These are phyloP conservation scores for Rhopalosiphum padi DNA, from an alignment of 1,140 invertebrate genomes.

Conservation along the genomic window DNA sequence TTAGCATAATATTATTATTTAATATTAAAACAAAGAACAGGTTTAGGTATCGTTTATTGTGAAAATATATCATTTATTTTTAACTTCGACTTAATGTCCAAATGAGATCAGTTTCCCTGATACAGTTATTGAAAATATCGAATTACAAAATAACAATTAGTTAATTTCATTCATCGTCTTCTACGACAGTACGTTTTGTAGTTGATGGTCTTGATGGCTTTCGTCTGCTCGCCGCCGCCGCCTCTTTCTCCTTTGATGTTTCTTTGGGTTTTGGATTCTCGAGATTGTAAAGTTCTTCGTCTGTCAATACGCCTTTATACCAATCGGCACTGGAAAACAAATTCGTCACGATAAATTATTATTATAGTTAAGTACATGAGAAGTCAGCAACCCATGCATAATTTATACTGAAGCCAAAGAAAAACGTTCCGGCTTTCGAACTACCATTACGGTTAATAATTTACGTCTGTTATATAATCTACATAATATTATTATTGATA, in stretches of 20 bases:
- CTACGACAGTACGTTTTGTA: not conserved
- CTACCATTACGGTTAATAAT: conserved; percentile 1
- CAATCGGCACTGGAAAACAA: conserved; percentile 75
- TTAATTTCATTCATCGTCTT: conserved; percentile 15
- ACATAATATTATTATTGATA: conserved; percentile 19
- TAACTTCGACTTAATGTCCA: not conserved
- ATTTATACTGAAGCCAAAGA: conserved; percentile 6
- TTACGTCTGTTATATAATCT: not conserved
- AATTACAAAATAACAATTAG: not conserved
- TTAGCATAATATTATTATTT: not conserved
- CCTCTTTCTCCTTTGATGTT: not conserved
- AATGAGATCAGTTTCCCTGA: conserved; percentile 53
- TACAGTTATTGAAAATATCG: conserved; percentile 30
- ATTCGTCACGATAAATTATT: not conserved
- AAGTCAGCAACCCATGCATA: conserved; percentile 6
- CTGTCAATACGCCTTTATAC: conserved; percentile 85
- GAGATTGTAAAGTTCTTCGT: conserved; percentile 76
- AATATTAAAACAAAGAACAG: not conserved
- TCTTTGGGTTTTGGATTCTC: conserved; percentile 76
- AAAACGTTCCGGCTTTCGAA: conserved; percentile 5
- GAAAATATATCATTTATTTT: conserved; percentile 6
- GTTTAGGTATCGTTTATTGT: not conserved
- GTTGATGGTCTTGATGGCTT: conserved; percentile 13
- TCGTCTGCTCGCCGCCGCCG: not conserved
- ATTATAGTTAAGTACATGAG: not conserved